Base-by-base conservation (phyloP, 2,797 vertebrate genomes). In the Mus minutoides region DNA sequence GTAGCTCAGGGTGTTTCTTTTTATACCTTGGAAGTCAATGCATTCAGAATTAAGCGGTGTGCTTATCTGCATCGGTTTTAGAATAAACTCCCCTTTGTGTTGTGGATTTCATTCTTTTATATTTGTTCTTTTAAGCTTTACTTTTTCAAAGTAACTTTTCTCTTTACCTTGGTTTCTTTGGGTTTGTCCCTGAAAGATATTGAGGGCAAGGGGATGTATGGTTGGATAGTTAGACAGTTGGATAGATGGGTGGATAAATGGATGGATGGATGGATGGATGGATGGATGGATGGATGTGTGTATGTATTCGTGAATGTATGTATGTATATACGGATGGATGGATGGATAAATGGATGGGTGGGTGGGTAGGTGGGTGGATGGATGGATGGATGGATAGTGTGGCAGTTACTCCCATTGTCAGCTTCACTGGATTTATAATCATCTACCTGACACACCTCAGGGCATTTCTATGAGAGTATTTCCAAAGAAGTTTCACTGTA, bases 11-110 rank as follows among this genome's bases (percentile, higher is more conserved):
- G 16, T 90, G 88, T 95, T 97, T 96, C 93, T 88, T 96, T 95
- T 97, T 93, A 96, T 97, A 97, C 85, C 69, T 88, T 80, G 92
- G 93, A 96, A 96, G 69, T 93, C 90, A 77, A 88, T 80, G 88
- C 76, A 85, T 88, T 96, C 82, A 83, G 93, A 97, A 96, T 79
- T 84, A 91, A 95, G 17, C 84, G 46, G 82, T 71, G 62, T n/a
- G 9, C 85, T 90, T 94, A 95, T 97, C 88, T 78, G 92, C 94
- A 85, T 93, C 64, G 8, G 73, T 71, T 97, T 97, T 85, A 94
- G 34, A 92, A 75, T 80, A 31, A 84, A 34, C 58, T 60, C 9
- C 7, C 29, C 26, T 94, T 84, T 86, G n/a, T 91, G 34, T 56
- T 21, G 3, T 46, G 34, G 24, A 46, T 97, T 91, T 91, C 86